Evolutionary conservation across 2,888 invertebrate genomes (phyloP), one percentile per base, ranked within the genome.

Genomic region (Dryadula phaetusa): DNA sequence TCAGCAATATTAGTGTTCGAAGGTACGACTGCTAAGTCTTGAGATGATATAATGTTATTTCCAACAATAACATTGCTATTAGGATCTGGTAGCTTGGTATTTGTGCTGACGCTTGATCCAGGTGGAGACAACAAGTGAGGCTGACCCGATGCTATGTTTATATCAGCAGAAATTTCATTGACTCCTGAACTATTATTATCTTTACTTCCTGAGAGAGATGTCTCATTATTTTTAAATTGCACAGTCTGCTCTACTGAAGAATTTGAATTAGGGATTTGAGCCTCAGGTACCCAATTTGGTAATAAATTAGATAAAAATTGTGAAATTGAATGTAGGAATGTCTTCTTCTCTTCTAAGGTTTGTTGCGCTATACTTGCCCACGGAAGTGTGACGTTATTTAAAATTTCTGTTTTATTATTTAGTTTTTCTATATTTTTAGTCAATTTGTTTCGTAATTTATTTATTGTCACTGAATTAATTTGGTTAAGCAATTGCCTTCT

Each of bases 351-450:
- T 54, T 84, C 81, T 40, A 88, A 75, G 20, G 82, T 78, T 69
- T 86, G 76, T 64, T 83, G 78, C 3, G 82, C 84, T 54, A 78
- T 72, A 8, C 79, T 75, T 37, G 77, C 83, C 86, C 88, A 86
- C 0, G 88, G 84, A 49, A 82, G 73, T 40, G 75, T 82, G 1
- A 84, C 72, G 72, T 86, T 85, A 74, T 82, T 79, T 49, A 92
- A 74, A 49, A 87, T 71, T 12, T 77, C 76, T 8, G 87, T 85
- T 62, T 92, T 82, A 62, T 88, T 90, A 34, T 90, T 82, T 20
- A 92, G 74, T 70, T 89, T 83, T 66, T 84, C 83, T 54, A 92
- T 83, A 74, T 89, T 85, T 6, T 76, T 77, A 71, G 88, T 84
- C 16, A 92, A 67, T 58, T 86, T 81, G 0, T 76, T 73, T 67